Percentiles rank a stretch among this genome's conserved stretches.
phyloP scores from a whole-genome alignment of 1,140 invertebrate genomes.

The Phymastichus coffea region DNA sequence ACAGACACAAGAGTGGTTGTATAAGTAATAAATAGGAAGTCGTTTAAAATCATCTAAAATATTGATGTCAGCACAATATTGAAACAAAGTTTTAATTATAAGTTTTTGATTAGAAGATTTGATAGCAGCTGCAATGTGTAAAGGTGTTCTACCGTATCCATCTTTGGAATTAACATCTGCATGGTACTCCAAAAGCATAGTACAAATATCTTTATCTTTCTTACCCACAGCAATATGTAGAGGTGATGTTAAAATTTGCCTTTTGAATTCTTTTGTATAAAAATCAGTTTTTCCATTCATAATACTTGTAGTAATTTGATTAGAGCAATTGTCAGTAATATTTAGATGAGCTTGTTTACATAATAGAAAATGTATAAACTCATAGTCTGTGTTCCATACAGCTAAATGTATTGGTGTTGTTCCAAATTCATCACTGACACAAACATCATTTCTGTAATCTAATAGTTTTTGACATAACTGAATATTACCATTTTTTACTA shows the following conservation, averaged over 20 bases:
- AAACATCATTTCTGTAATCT: background rate
- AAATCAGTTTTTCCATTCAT: background rate
- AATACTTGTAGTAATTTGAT: background rate
- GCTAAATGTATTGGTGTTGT: conserved; percentile 18
- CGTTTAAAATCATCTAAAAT: background rate
- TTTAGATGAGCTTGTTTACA: background rate
- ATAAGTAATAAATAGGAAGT: conserved; percentile 14
- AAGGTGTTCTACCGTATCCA: conserved; percentile 7
- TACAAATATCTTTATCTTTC: background rate
- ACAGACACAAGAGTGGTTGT: conserved; percentile 9
- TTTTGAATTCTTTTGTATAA: background rate
- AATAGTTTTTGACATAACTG: background rate
- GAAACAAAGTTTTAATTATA: conserved; percentile 8
- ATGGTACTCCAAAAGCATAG: conserved; percentile 3
- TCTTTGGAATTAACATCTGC: conserved; percentile 3
- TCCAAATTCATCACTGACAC: conserved; percentile 7
- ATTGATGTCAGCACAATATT: conserved; percentile 15
- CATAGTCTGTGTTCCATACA: background rate
- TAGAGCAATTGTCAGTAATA: background rate
- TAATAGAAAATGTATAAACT: background rate
- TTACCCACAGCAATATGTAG: conserved; percentile 17
- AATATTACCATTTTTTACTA: background rate
- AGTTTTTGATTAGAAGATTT: background rate
- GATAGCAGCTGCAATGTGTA: conserved; percentile 8
- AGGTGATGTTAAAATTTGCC: conserved; percentile 5